phyloP scores from a whole-genome alignment of 1,140 invertebrate species.

The Bactericera cockerelli region DNA sequence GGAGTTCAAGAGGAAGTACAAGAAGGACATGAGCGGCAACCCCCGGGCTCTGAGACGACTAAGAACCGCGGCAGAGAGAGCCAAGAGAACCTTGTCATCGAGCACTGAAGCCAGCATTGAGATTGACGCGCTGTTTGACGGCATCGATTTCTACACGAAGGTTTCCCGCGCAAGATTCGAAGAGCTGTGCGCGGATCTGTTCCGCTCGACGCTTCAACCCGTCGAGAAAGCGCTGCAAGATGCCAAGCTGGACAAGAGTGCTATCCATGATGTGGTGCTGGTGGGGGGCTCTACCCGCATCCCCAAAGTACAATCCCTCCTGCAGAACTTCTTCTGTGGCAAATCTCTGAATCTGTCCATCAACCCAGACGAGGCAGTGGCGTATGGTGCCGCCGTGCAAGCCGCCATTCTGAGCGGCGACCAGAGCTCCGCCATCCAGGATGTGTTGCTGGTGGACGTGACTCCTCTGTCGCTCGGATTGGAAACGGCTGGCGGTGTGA shows the following conservation, averaged over 20 bases:
- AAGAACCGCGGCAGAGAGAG: constrained; percentile 50
- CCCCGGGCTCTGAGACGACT: constrained; percentile 32
- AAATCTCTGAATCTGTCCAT: constrained; percentile 52
- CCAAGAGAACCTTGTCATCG: constrained; percentile 65
- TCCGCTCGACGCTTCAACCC: constrained; percentile 35
- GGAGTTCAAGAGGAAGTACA: constrained; percentile 35
- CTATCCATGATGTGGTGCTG: constrained; percentile 50
- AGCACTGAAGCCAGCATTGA: constrained; percentile 50
- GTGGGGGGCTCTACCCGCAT: constrained; percentile 53
- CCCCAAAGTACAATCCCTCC: constrained; percentile 35
- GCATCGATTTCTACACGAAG: constrained; percentile 55
- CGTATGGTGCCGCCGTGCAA: constrained; percentile 56
- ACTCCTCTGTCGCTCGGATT: constrained; percentile 32
- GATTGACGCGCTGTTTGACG: constrained; percentile 51
- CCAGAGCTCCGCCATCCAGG: constrained; percentile 31
- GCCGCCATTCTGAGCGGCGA: constrained; percentile 56
- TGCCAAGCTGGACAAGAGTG: constrained; percentile 46
- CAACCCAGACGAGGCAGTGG: constrained; percentile 64
- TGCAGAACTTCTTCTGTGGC: constrained; percentile 42
- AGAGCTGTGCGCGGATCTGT: constrained; percentile 70
- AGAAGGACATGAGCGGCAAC: constrained; percentile 33
- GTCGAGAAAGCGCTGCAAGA: constrained; percentile 46
- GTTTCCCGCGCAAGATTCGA: constrained; percentile 59
- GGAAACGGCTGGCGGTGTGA: constrained; percentile 31
- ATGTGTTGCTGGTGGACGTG: constrained; percentile 37